These are phyloP conservation scores for Eristalis arbustorum DNA, from an alignment of 2,888 invertebrate species.

Conservation along the genomic window DNA sequence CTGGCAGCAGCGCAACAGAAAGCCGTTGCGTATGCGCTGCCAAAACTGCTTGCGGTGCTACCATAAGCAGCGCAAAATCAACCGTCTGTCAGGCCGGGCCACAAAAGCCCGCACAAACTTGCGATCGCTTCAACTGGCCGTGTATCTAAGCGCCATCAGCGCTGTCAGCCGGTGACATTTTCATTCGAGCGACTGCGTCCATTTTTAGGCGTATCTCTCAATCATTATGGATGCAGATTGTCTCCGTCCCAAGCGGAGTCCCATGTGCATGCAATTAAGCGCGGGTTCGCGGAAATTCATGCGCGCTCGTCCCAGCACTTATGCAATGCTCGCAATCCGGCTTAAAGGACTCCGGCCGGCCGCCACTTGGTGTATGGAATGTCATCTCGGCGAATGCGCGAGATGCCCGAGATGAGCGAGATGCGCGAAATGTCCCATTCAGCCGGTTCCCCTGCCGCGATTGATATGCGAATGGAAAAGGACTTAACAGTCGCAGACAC, in stretches of 20 bases:
- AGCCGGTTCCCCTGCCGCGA: background rate
- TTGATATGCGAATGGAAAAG: background rate
- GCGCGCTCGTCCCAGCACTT: background rate
- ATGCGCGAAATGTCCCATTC: background rate
- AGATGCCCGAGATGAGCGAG: too few relatives aligned
- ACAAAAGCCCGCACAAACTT: background rate
- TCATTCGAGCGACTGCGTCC: conserved; percentile 25
- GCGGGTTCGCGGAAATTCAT: background rate
- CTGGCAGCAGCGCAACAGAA: too few relatives aligned
- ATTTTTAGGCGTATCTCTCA: conserved; percentile 16
- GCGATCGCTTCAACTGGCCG: background rate
- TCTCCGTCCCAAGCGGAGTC: background rate
- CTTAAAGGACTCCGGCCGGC: background rate
- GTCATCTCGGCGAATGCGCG: background rate
- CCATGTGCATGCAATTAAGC: background rate
- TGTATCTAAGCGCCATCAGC: conserved; percentile 40
- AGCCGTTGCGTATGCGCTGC: background rate
- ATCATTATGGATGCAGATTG: conserved; percentile 27
- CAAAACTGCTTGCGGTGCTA: conserved; percentile 44
- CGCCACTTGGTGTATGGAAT: too few relatives aligned
- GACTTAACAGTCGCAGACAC: conserved; percentile 51
- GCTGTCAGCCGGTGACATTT: conserved; percentile 40
- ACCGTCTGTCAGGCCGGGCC: background rate
- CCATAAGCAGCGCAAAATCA: conserved; percentile 11
- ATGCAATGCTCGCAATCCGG: background rate